phyloP scores from a whole-genome alignment of 2,888 invertebrate species.

The Helobdella robusta region DNA sequence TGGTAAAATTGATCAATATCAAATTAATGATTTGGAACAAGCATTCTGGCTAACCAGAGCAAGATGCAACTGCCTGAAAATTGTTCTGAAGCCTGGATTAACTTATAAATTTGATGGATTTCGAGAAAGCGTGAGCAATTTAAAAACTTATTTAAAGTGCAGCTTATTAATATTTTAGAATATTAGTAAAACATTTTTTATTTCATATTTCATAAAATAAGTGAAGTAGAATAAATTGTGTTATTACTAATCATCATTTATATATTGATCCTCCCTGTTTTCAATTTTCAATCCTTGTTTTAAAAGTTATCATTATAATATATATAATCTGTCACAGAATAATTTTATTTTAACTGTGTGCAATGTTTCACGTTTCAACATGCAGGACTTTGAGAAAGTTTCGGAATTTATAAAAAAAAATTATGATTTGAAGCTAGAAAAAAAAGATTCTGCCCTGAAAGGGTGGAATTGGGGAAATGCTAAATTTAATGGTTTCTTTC shows the following conservation, averaged over 20 bases:
- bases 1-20: conserved; percentile 85
- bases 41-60: conserved; percentile 87
- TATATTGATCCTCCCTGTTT: not conserved
- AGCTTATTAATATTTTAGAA: too few relatives aligned
- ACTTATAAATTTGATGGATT: conserved; percentile 87
- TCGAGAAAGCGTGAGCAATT: conserved; percentile 64
- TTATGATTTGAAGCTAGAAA: conserved; percentile 68
- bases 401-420: conserved; percentile 74
- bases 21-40: conserved; percentile 71
- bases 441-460: conserved; percentile 82
- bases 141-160: too few relatives aligned
- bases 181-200: too few relatives aligned
- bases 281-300: too few relatives aligned
- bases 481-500: conserved; percentile 64
- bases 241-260: not conserved
- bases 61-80: conserved; percentile 75
- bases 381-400: conserved; percentile 80
- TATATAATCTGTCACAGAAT: not conserved
- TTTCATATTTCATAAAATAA: not conserved
- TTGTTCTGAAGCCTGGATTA: conserved; percentile 79
- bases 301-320: not conserved
- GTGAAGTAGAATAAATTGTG: not conserved
- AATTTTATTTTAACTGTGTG: conserved; percentile 5
- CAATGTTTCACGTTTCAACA: not conserved
- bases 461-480: conserved; percentile 99